Evolutionary conservation across 2,888 invertebrate genomes (phyloP).

Genomic region (Tholera decimalis): DNA sequence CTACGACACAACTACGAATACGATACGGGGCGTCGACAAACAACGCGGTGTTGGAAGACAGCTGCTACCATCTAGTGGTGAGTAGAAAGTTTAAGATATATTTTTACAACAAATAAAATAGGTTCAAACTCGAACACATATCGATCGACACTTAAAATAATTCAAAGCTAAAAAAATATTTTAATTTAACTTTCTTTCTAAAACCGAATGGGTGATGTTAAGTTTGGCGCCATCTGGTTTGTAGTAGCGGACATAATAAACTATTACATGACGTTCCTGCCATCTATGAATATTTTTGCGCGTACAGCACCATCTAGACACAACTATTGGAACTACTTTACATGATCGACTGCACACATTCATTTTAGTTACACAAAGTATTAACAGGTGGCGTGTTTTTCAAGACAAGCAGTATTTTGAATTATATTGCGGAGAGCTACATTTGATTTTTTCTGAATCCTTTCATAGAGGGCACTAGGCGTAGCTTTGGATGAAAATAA

Average conservation of each 20-base stretch:
- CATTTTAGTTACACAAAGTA: not conserved
- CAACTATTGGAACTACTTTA: not conserved
- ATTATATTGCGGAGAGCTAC: not conserved
- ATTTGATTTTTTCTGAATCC: not conserved
- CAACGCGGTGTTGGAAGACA: slow-evolving; percentile 46
- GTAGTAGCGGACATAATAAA: not conserved
- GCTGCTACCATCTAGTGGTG: slow-evolving; percentile 60
- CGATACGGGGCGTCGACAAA: slow-evolving; percentile 65
- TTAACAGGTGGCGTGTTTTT: not conserved
- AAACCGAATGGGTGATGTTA: not conserved
- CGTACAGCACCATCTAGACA: not conserved
- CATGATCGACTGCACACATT: not conserved
- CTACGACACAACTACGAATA: slow-evolving; percentile 62
- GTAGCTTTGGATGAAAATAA: not conserved
- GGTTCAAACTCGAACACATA: too few species aligned
- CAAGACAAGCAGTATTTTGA: too few species aligned
- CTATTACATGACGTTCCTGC: not conserved
- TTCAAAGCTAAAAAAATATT: too few species aligned
- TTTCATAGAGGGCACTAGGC: not conserved
- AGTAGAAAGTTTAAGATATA: slow-evolving; percentile 31
- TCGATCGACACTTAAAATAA: not conserved
- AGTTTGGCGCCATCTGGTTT: not conserved
- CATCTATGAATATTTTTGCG: not conserved
- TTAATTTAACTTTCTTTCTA: too few species aligned
- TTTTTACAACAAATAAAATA: too few species aligned